Base-by-base conservation (phyloP, 2,797 vertebrate genomes). In the Silurus aristotelis region DNA sequence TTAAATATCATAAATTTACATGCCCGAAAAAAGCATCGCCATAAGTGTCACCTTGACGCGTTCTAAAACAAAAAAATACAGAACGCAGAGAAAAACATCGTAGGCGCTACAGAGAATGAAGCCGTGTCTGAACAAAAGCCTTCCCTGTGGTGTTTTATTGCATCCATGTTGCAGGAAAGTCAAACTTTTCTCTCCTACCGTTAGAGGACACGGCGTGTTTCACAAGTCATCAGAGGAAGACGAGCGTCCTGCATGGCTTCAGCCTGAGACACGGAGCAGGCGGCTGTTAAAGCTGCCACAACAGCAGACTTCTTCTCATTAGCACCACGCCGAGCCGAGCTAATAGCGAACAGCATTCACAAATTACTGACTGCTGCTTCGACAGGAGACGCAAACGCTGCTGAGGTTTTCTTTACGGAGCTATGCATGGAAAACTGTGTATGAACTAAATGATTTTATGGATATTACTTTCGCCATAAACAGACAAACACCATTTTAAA, bases 231-330 rank as follows among this genome's bases (percentile, higher is more conserved):
- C 92, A 90, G 88, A 92, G 90, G 92, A 88, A 86, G 89, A 87
- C 82, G 68, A 43, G 67, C 90, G 92, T 91, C 89, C 89, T 90
- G 82, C 85, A 75, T 64, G 76, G 84, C 25, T 83, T 80, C 76
- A 85, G 77, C 67, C 73, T 15, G 90, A 87, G 83, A 87, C 76
- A 80, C 15, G 52, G 71, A 90, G 80, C 90, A 89, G 88, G 91
- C 89, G 92, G 92, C 92, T 91, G 93, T 94, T 94, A 93, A 92
- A 93, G 77, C 38, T 31, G 81, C 72, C 80, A 86, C 84, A 86
- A 71, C 84, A 89, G 70, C 85, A 86, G 82, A 63, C 91, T 94
- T 94, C 90, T 94, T 94, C 90, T 94, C 92, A 95, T 95, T 95
- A 95, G 92, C 89, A 92, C 91, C 93, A 94, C 90, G 92, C 91